Percentiles rank a stretch among this genome's conserved stretches.
Conservation (phyloP, 2,888 invertebrate genomes). For the Platycheirus albimanus region DNA sequence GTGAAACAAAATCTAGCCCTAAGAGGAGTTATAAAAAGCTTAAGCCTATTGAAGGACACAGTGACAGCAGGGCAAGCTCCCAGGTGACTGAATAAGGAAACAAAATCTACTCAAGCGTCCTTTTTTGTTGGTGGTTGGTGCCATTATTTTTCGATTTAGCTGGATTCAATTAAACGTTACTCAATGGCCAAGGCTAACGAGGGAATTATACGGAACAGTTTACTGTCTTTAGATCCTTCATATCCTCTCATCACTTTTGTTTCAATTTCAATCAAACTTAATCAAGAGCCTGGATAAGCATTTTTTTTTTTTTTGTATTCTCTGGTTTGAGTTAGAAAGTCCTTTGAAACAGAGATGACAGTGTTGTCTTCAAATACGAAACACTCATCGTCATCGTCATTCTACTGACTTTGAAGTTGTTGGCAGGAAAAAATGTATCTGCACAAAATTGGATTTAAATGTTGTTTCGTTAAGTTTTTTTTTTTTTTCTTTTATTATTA, state of each 20-base stretch:
- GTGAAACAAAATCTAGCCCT: no score
- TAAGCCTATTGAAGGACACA: no score
- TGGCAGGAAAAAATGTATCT: not conserved
- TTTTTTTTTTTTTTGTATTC: not conserved
- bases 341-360: no score
- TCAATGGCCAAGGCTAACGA: slow-evolving; percentile 56
- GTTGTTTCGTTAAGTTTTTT: slow-evolving; percentile 15
- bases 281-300: no score
- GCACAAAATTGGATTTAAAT: slow-evolving; percentile 57
- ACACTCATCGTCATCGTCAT: slow-evolving; percentile 3
- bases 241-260: not conserved
- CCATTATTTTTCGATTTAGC: slow-evolving; percentile 68
- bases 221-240: slow-evolving; percentile 11
- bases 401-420: slow-evolving; percentile 34
- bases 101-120: slow-evolving; percentile 44
- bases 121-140: slow-evolving; percentile 3
- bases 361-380: not conserved
- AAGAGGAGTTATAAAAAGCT: no score
- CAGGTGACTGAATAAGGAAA: not conserved
- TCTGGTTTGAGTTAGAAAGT: not conserved
- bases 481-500: not conserved
- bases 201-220: slow-evolving; percentile 47
- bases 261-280: slow-evolving; percentile 11
- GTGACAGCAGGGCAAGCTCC: not conserved
- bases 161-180: slow-evolving; percentile 67